Evolutionary conservation across 2,888 invertebrate species (phyloP), one percentile per base, ranked within the genome.

Genomic region (Palloptera scutellata): DNA sequence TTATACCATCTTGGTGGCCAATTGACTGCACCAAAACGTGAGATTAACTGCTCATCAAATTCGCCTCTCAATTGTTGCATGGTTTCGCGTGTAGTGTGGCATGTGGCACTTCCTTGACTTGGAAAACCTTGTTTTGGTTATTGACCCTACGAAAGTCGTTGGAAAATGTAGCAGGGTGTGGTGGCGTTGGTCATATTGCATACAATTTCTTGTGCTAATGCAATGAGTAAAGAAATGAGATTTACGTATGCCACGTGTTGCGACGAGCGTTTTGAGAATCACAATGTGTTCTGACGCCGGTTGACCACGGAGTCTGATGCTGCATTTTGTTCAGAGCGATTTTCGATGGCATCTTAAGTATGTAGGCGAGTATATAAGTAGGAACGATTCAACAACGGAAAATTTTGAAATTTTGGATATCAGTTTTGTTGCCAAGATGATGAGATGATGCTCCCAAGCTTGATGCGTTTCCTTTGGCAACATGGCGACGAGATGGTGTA

Each of bases 321-420:
- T 10, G 15, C 11, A 48, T 1, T 20, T 2, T 19, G 11, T 15
- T 30, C 20, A 30, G 9, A 1, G 40, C 55, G 63, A 30, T 63
- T 42, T 55, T 63, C 63, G 10, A 55, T 63, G n/a, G 55, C 63
- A 45, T 55, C 55, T 15, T 54, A 30, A 12, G 55, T 63, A 6
- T 48, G 17, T 5, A 60, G 12, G 30, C 61, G 61, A 17, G 40
- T 53, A n/a, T 20, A 41, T 9, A 30, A 6, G 30, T n/a, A 61
- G 19, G 20, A 51, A 51, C 8, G 11, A 12, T 41, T 61, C 51
- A 15, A 61, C 13, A 41, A 43, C 53, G 17, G 51, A 52, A 15
- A 40, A 61, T 8, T 30, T 53, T 40, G 61, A 52, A n/a, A n/a
- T n/a, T n/a, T n/a, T n/a, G n/a, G 9, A 61, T 52, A 1, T 61